Percentiles rank a stretch among this genome's conserved stretches.
These are phyloP conservation scores for Pyrochroa serraticornis DNA, from an alignment of 2,888 invertebrate species.

Conservation along the genomic window DNA sequence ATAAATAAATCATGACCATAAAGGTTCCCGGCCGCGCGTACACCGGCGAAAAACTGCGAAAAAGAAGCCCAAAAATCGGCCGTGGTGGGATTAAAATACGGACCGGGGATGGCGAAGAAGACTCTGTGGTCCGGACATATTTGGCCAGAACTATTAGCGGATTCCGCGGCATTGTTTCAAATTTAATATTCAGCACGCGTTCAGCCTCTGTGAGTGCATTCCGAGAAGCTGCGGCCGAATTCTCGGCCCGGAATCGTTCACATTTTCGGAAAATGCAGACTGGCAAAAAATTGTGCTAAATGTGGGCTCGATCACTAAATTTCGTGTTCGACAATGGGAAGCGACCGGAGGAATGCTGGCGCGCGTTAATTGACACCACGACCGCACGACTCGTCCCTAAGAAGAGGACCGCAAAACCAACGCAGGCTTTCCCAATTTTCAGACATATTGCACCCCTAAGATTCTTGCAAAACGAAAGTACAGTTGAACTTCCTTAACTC, in stretches of 20 bases:
- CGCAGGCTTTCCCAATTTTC: conserved; percentile 2
- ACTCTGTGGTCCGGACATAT: conserved; percentile 42
- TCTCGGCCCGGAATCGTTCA: conserved; percentile 6
- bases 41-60: too few species aligned
- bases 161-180: conserved; percentile 59
- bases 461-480: too few species aligned
- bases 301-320: neutral
- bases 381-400: neutral
- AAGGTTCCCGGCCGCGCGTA: conserved; percentile 1
- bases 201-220: conserved; percentile 35
- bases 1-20: conserved; percentile 47
- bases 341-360: conserved; percentile 6
- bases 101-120: conserved; percentile 27
- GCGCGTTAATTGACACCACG: too few species aligned
- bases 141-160: conserved; percentile 57
- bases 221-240: conserved; percentile 31
- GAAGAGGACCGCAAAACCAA: neutral
- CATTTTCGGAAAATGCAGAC: conserved; percentile 22
- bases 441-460: too few species aligned
- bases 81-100: conserved; percentile 33
- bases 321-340: conserved; percentile 10
- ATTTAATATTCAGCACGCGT: conserved; percentile 59
- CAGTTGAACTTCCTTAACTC: too few species aligned
- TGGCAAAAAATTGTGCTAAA: conserved; percentile 10
- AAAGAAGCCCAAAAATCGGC: too few species aligned